phyloP scores from a whole-genome alignment of 2,888 invertebrate genomes.

The Heliconius ismenius region DNA sequence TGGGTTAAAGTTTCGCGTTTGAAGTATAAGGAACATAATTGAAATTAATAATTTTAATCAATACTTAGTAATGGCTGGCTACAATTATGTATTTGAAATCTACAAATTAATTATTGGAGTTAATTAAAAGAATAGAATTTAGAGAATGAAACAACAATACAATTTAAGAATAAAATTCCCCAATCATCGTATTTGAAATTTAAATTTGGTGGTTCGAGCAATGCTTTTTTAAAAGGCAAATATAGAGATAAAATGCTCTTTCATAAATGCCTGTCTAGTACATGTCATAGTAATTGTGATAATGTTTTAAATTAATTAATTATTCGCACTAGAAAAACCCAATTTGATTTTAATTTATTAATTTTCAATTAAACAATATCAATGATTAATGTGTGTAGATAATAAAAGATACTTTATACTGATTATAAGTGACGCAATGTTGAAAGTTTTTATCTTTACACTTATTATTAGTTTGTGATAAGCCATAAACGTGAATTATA shows the following conservation, averaged over 20 bases:
- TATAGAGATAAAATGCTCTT: too few relatives aligned
- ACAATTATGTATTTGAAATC: too few relatives aligned
- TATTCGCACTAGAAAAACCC: conserved; percentile 6
- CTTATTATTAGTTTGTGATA: background rate
- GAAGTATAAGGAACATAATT: too few relatives aligned
- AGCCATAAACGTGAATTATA: background rate
- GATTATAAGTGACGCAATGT: background rate
- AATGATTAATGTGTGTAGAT: conserved; percentile 6
- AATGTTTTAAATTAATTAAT: background rate
- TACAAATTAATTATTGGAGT: too few relatives aligned
- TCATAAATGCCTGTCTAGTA: too few relatives aligned
- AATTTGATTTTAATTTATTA: background rate
- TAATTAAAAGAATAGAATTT: too few relatives aligned
- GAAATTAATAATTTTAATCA: too few relatives aligned
- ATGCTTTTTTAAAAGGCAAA: background rate
- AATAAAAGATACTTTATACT: background rate
- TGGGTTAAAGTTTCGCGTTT: too few relatives aligned
- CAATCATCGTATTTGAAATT: too few relatives aligned
- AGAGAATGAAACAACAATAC: too few relatives aligned
- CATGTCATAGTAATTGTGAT: conserved; percentile 6
- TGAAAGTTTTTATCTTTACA: background rate
- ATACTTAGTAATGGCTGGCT: too few relatives aligned
- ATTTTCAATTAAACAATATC: background rate
- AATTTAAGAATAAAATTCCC: too few relatives aligned
- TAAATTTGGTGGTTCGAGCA: background rate